These are phyloP conservation scores for Drosophila bunnanda DNA, from an alignment of 2,888 invertebrate species.

Conservation along the genomic window DNA sequence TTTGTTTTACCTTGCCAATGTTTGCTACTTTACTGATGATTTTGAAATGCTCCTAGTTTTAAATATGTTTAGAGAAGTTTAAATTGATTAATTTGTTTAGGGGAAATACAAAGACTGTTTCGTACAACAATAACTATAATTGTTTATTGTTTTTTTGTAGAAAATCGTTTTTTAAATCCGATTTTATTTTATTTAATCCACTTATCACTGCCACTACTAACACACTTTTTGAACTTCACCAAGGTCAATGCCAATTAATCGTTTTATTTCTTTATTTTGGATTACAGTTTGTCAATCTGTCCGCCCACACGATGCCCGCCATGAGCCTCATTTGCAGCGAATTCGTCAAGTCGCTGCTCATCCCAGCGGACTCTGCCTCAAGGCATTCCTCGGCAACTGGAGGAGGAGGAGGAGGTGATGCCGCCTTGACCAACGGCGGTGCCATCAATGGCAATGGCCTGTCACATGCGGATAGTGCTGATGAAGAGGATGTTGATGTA, in stretches of 20 bases:
- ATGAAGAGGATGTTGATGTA: slow-evolving; percentile 49
- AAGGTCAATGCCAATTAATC: slow-evolving; percentile 74
- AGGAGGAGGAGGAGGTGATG: slow-evolving; percentile 5
- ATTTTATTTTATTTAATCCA: too few species aligned
- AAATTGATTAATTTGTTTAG: too few species aligned
- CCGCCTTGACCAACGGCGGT: slow-evolving; percentile 57
- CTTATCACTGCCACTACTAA: slow-evolving; percentile 30
- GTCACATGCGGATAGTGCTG: slow-evolving; percentile 42
- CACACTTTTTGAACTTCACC: slow-evolving; percentile 56
- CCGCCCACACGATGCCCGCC: slow-evolving; percentile 84
- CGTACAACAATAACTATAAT: too few species aligned
- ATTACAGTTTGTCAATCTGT: slow-evolving; percentile 83
- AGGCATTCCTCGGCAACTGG: slow-evolving; percentile 17
- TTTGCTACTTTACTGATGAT: too few species aligned
- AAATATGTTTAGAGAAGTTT: too few species aligned
- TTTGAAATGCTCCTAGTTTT: too few species aligned
- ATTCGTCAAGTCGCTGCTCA: slow-evolving; percentile 80
- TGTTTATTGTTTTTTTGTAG: too few species aligned
- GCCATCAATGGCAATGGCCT: slow-evolving; percentile 61
- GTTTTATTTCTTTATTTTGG: slow-evolving; percentile 28
- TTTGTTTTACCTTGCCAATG: too few species aligned
- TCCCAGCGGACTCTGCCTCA: slow-evolving; percentile 54
- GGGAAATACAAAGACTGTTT: too few species aligned
- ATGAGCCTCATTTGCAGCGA: slow-evolving; percentile 81
- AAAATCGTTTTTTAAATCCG: too few species aligned